Conservation (phyloP, 2,113 vertebrate species). For the Marcusenius ussheri region DNA sequence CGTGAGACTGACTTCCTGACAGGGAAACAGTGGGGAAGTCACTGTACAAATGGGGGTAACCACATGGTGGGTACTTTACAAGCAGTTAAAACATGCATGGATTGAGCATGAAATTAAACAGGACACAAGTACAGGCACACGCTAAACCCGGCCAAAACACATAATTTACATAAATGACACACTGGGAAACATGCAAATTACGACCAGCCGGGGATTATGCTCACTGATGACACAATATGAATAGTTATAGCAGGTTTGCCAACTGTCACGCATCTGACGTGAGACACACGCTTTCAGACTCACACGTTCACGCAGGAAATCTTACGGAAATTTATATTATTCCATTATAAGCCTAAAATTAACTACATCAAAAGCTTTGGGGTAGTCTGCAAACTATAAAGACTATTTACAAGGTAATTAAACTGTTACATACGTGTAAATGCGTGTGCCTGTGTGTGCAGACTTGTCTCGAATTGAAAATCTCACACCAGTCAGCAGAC, state of each 20-base stretch:
- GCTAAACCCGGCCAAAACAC: neutral
- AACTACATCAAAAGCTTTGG: neutral
- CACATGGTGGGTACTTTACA: neutral
- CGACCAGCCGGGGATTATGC: neutral
- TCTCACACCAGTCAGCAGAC: neutral
- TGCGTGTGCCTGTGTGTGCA: neutral
- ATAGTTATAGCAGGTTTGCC: neutral
- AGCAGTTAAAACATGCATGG: neutral
- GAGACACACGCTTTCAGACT: neutral
- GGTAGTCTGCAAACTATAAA: neutral
- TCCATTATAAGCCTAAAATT: neutral
- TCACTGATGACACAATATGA: neutral
- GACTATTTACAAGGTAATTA: neutral
- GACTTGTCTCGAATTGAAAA: neutral
- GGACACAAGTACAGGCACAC: neutral
- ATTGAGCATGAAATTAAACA: neutral
- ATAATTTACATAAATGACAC: neutral
- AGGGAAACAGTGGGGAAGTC: neutral
- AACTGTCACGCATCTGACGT: neutral
- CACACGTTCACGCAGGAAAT: neutral
- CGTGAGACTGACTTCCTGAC: neutral
- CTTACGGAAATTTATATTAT: neutral
- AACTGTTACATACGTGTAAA: neutral
- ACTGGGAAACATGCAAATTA: neutral
- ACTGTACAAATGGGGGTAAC: neutral